Evolutionary conservation across 2,113 vertebrate genomes (phyloP).

Genomic region (Silurus meridionalis): DNA sequence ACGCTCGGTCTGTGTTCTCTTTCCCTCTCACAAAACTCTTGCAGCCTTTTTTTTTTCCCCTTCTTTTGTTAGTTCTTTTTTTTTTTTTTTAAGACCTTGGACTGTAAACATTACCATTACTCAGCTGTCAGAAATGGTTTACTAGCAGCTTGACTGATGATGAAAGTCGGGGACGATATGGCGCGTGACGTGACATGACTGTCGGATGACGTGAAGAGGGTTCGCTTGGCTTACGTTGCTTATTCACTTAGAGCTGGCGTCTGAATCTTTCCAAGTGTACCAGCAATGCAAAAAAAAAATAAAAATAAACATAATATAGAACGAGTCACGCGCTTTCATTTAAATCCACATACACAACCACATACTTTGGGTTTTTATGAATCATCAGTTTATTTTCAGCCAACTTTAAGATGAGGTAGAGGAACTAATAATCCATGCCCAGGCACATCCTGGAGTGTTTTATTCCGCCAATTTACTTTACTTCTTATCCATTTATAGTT

Average conservation of each 20-base stretch:
- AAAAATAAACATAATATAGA: slow-evolving; percentile 55
- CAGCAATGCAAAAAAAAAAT: slow-evolving; percentile 78
- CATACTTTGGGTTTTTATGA: not conserved
- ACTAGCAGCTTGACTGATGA: slow-evolving; percentile 72
- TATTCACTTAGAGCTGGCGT: slow-evolving; percentile 76
- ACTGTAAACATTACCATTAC: slow-evolving; percentile 84
- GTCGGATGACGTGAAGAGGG: slow-evolving; percentile 66
- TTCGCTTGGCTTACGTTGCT: slow-evolving; percentile 77
- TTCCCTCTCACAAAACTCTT: slow-evolving; percentile 81
- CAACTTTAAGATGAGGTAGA: not conserved
- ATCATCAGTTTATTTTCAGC: slow-evolving; percentile 15
- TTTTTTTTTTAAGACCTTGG: slow-evolving; percentile 77
- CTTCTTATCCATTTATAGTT: not conserved
- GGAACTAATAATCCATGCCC: not conserved
- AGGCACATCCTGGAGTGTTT: not conserved
- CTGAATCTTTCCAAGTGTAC: slow-evolving; percentile 78
- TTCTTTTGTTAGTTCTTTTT: too few relatives aligned
- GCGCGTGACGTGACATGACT: slow-evolving; percentile 56
- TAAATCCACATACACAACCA: slow-evolving; percentile 26
- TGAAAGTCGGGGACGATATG: not conserved
- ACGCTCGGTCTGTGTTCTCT: slow-evolving; percentile 77
- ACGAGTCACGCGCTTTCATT: slow-evolving; percentile 59
- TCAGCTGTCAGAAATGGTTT: slow-evolving; percentile 86
- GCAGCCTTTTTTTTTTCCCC: slow-evolving; percentile 73
- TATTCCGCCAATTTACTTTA: not conserved